A percentile compares a stretch with the other conserved stretches of the same genome.
Conservation (phyloP, 2,113 vertebrate genomes). For the Thoracochromis brauschi region DNA sequence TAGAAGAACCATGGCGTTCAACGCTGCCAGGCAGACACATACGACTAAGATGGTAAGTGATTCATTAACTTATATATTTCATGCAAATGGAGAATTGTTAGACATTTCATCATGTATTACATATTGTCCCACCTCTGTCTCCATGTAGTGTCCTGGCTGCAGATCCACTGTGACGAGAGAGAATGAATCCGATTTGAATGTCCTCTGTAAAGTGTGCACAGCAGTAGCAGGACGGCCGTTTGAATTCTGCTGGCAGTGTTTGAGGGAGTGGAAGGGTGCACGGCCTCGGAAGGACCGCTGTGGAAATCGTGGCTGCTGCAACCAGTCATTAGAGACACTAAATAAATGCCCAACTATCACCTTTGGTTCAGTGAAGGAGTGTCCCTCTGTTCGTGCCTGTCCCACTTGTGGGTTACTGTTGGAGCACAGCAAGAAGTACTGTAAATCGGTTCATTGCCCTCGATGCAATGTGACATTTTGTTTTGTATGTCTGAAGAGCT, state of each 20-base stretch:
- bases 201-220: not conserved
- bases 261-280: constrained; percentile 38
- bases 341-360: not conserved
- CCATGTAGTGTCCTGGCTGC: not conserved
- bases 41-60: not conserved
- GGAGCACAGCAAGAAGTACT: constrained; percentile 33
- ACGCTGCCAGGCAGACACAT: not conserved
- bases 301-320: constrained; percentile 28
- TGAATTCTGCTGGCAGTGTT: not conserved
- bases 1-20: not conserved
- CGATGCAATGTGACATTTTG: constrained; percentile 50
- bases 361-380: not conserved
- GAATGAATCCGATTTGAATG: rapidly evolving
- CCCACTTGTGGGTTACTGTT: constrained; percentile 50
- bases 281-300: constrained; percentile 6
- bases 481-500: constrained; percentile 9
- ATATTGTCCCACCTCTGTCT: not conserved
- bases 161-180: rapidly evolving
- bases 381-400: constrained; percentile 41
- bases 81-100: not conserved
- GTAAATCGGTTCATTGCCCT: constrained; percentile 43
- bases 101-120: not conserved
- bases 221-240: rapidly evolving
- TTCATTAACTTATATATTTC: not conserved
- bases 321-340: not conserved